Percentiles rank a stretch among this genome's conserved stretches.
phyloP scores from a whole-genome alignment of 2,797 vertebrate species.

The Phoxinus dragarum region DNA sequence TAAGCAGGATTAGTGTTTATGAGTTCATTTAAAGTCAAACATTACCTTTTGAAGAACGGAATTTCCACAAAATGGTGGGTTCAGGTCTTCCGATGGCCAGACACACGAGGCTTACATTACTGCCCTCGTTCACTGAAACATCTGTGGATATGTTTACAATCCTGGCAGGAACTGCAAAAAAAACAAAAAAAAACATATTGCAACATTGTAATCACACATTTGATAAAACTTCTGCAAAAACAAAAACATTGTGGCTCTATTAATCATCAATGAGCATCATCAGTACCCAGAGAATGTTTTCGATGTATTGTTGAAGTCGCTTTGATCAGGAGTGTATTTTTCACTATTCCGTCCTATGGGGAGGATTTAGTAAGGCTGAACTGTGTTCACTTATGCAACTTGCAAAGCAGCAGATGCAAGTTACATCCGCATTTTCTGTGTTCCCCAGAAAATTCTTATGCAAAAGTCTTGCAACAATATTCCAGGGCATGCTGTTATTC shows the following conservation, averaged over 20 bases:
- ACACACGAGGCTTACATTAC: conserved; percentile 91
- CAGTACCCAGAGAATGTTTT: not conserved
- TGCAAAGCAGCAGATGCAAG: conserved; percentile 36
- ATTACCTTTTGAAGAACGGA: conserved; percentile 88
- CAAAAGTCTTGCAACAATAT: conserved; percentile 11
- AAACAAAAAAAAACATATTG: conserved; percentile 4
- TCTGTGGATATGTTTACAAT: conserved; percentile 94
- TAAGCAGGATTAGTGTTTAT: not conserved
- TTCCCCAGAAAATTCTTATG: conserved; percentile 35
- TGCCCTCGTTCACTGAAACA: conserved; percentile 94
- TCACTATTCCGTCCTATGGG: not conserved
- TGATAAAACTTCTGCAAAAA: conserved; percentile 67
- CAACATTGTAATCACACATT: not conserved
- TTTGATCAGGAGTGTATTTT: conserved; percentile 34
- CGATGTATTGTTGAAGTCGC: not conserved
- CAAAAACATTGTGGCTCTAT: conserved; percentile 5
- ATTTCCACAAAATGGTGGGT: conserved; percentile 91
- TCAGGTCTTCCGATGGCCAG: conserved; percentile 92
- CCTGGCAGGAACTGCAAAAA: conserved; percentile 88
- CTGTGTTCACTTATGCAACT: conserved; percentile 35
- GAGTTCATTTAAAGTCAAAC: conserved; percentile 1
- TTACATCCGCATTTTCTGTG: conserved; percentile 42
- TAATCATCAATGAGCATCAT: not conserved
- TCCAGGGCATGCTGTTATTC: conserved; percentile 8
- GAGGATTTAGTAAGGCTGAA: conserved; percentile 25